phyloP scores from a whole-genome alignment of 2,113 vertebrate genomes.

The Micromys minutus region DNA sequence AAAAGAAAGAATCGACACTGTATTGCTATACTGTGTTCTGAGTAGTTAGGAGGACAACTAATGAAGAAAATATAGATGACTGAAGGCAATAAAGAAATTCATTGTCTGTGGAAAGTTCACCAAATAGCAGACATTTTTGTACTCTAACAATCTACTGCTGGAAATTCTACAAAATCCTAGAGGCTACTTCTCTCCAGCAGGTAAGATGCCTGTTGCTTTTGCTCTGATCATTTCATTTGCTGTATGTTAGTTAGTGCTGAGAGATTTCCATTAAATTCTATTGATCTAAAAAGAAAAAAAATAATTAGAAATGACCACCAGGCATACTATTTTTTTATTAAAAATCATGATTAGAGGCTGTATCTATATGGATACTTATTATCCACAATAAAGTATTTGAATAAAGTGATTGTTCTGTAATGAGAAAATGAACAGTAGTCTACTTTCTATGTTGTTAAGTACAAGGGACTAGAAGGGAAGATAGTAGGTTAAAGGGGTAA shows the following conservation, averaged over 20 bases:
- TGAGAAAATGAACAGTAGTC: neutral
- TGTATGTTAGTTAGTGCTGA: neutral
- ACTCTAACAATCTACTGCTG: neutral
- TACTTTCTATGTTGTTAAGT: neutral
- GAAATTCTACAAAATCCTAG: neutral
- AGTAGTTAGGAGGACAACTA: neutral
- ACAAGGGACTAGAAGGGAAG: neutral
- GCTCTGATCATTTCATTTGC: neutral
- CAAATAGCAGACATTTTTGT: neutral
- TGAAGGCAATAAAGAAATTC: neutral
- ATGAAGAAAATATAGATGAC: neutral
- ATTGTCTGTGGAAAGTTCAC: neutral
- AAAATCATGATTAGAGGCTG: neutral
- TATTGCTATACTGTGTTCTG: accelerated
- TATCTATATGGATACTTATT: neutral
- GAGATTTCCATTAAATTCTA: neutral
- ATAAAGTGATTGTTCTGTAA: neutral
- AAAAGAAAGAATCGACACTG: neutral
- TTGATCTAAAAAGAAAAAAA: neutral
- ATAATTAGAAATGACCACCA: neutral
- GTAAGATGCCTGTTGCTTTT: neutral
- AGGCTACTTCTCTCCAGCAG: neutral
- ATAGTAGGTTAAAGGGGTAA: no score
- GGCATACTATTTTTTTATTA: neutral
- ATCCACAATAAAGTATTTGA: neutral